Percentiles rank a stretch among this genome's conserved stretches.
Conservation (phyloP, 2,113 vertebrate species). For the Catharus minimus region DNA sequence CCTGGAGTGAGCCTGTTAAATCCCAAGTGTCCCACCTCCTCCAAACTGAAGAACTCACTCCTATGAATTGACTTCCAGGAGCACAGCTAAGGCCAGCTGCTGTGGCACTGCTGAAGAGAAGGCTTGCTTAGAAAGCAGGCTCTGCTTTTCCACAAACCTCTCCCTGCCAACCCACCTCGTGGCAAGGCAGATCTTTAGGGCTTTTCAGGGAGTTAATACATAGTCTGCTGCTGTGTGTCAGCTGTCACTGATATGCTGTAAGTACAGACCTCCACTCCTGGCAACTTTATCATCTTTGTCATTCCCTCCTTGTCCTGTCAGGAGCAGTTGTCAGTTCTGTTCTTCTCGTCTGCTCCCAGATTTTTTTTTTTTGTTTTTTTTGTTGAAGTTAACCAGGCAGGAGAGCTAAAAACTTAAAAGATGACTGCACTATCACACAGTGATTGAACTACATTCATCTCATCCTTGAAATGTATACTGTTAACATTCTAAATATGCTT, state of each 20-base stretch:
- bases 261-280: not conserved
- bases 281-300: not conserved
- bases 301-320: not conserved
- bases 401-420: not conserved
- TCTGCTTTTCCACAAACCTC: not conserved
- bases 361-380: not conserved
- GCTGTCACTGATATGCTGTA: not conserved
- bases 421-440: not conserved
- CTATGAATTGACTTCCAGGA: not conserved
- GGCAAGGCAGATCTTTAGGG: not conserved
- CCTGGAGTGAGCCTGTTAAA: not conserved
- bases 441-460: not conserved
- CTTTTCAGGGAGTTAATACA: not conserved
- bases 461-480: not conserved
- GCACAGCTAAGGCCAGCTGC: not conserved
- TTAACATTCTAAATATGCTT: not conserved
- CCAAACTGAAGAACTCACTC: not conserved
- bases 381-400: not conserved
- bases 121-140: not conserved
- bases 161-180: not conserved
- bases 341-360: not conserved
- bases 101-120: not conserved
- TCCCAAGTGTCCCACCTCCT: fast-evolving
- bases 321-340: not conserved
- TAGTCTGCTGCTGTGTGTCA: not conserved